phyloP scores from a whole-genome alignment of 2,797 vertebrate species.

The Taenioides sp. region DNA sequence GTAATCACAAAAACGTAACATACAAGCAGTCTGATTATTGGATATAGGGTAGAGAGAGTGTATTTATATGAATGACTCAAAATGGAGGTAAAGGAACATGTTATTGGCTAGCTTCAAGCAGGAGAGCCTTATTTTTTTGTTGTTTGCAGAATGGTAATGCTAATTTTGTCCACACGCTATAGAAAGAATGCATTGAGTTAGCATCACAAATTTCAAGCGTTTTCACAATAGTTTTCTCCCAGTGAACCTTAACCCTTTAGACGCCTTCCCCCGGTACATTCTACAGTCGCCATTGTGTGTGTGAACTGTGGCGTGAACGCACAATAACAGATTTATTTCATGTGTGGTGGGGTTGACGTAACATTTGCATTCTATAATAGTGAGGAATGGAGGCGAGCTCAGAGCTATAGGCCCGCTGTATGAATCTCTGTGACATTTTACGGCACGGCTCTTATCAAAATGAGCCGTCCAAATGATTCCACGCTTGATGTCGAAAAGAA shows the following conservation, averaged over 20 bases:
- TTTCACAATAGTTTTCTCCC: neutral
- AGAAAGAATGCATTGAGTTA: neutral
- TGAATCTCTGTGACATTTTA: constrained; percentile 45
- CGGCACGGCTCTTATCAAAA: constrained; percentile 29
- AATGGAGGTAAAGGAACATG: too few species aligned
- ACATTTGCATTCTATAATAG: constrained; percentile 68
- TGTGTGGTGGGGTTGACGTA: constrained; percentile 49
- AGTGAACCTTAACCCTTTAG: neutral
- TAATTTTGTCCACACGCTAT: too few species aligned
- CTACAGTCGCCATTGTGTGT: neutral
- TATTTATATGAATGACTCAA: too few species aligned
- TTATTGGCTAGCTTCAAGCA: too few species aligned
- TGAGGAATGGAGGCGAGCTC: constrained; percentile 24
- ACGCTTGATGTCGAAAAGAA: constrained; percentile 11
- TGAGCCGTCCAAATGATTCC: constrained; percentile 25
- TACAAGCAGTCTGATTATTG: too few species aligned
- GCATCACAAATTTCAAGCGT: neutral
- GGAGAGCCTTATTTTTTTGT: too few species aligned
- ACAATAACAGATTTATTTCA: constrained; percentile 54
- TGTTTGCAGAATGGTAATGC: too few species aligned
- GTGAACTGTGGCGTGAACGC: neutral
- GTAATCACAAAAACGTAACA: too few species aligned
- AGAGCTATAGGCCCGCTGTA: constrained; percentile 20
- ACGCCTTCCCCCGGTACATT: neutral
- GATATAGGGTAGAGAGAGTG: too few species aligned